These are phyloP conservation scores for Polydrusus tereticollis DNA, from an alignment of 2,888 invertebrate species.

Conservation along the genomic window DNA sequence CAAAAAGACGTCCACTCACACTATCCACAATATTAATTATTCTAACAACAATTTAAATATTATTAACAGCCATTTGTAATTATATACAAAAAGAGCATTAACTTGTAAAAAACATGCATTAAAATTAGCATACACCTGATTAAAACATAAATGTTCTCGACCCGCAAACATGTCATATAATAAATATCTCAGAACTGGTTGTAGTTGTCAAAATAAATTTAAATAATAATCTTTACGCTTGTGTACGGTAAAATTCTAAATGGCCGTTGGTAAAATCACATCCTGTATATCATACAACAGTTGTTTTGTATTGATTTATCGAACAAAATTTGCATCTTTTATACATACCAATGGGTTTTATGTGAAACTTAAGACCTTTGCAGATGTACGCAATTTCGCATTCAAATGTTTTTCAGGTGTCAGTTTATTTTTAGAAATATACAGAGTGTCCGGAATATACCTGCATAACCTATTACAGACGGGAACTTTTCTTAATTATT, in stretches of 20 bases:
- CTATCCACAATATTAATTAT: too few species aligned
- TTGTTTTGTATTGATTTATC: slow-evolving; percentile 47
- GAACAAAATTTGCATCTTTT: slow-evolving; percentile 40
- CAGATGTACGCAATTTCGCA: slow-evolving; percentile 21
- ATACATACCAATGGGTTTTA: slow-evolving; percentile 34
- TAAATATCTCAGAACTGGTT: slow-evolving; percentile 40
- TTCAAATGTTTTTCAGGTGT: neutral
- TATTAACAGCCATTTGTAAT: neutral
- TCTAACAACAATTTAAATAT: too few species aligned
- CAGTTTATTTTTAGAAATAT: too few species aligned
- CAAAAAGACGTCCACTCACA: too few species aligned
- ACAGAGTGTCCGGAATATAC: too few species aligned
- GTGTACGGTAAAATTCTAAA: slow-evolving; percentile 34
- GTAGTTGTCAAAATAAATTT: slow-evolving; percentile 45
- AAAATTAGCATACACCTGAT: slow-evolving; percentile 46
- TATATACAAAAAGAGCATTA: slow-evolving; percentile 13
- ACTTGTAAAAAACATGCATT: slow-evolving; percentile 38
- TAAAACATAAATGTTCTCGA: slow-evolving; percentile 43
- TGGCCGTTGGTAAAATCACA: slow-evolving; percentile 44
- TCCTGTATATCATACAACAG: slow-evolving; percentile 48
- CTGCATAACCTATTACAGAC: too few species aligned
- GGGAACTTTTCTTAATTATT: too few species aligned
- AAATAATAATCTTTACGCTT: slow-evolving; percentile 41
- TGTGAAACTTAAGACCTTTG: slow-evolving; percentile 22
- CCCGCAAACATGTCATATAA: slow-evolving; percentile 38